Percentiles rank a stretch among this genome's conserved stretches.
Evolutionary conservation across 2,888 invertebrate genomes (phyloP).

Genomic region (Cremastinae sp.): DNA sequence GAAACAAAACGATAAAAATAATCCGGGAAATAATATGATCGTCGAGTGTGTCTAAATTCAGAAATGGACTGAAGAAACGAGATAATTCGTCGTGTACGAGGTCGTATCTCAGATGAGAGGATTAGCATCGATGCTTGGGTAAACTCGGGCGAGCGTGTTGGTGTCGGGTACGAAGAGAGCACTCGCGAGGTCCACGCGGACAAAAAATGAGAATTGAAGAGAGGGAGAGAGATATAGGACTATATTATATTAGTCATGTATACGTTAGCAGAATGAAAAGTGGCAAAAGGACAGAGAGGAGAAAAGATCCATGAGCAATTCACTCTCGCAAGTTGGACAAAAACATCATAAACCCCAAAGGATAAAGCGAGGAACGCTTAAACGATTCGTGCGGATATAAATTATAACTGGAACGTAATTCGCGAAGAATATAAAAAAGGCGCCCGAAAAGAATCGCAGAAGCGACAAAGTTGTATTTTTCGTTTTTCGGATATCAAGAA

Average conservation of each 20-base stretch:
- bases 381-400: conserved; percentile 57
- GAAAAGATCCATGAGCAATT: conserved; percentile 42
- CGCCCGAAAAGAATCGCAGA: conserved; percentile 43
- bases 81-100: conserved; percentile 51
- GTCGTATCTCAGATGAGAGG: conserved; percentile 49
- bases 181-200: conserved; percentile 45
- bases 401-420: conserved; percentile 59
- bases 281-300: background rate
- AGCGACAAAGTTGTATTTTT: conserved; percentile 20
- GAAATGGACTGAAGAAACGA: conserved; percentile 52
- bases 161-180: conserved; percentile 30
- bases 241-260: conserved; percentile 42
- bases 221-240: conserved; percentile 21
- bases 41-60: conserved; percentile 51
- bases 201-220: background rate
- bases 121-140: conserved; percentile 56
- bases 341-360: conserved; percentile 66
- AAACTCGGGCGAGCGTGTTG: background rate
- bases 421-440: background rate
- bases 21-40: background rate
- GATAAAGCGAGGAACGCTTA: conserved; percentile 60
- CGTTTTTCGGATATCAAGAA: background rate
- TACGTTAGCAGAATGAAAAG: conserved; percentile 23
- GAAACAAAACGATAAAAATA: conserved; percentile 1
- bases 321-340: conserved; percentile 52